Conservation (phyloP, 2,888 invertebrate genomes). For the Nebria brevicollis region DNA sequence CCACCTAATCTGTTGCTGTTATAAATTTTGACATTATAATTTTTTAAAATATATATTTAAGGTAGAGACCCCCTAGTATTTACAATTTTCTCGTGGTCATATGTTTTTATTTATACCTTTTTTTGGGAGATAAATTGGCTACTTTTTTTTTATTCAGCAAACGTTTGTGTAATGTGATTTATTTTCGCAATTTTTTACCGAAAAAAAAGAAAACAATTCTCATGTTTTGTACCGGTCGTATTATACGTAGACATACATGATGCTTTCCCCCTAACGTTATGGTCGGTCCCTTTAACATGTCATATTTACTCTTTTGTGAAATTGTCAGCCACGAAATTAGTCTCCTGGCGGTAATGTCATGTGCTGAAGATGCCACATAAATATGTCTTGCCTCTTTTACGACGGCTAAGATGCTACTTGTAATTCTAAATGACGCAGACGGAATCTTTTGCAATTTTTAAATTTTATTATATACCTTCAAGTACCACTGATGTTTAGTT, state of each 20-base stretch:
- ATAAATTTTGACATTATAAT: too few relatives aligned
- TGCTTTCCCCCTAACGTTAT: background rate
- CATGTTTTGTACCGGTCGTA: conserved; percentile 6
- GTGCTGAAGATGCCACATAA: background rate
- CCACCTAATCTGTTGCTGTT: too few relatives aligned
- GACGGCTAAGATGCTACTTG: background rate
- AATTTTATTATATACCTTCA: background rate
- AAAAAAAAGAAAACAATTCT: conserved; percentile 18
- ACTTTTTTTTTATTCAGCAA: conserved; percentile 21
- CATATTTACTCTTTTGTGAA: conserved; percentile 20
- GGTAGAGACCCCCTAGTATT: background rate
- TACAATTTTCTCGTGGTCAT: background rate
- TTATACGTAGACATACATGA: background rate
- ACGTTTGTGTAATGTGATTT: conserved; percentile 32
- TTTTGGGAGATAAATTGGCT: conserved; percentile 21
- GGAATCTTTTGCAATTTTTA: background rate
- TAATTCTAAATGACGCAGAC: background rate
- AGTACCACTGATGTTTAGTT: background rate
- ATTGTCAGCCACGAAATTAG: conserved; percentile 4
- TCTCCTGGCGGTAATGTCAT: conserved; percentile 3
- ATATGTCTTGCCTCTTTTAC: background rate
- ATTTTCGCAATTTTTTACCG: conserved; percentile 27
- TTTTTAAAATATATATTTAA: background rate
- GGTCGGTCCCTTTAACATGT: conserved; percentile 8
- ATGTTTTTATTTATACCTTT: conserved; percentile 25